Base-by-base conservation (phyloP, 2,888 invertebrate species). In the Netelia fuscicornis region DNA sequence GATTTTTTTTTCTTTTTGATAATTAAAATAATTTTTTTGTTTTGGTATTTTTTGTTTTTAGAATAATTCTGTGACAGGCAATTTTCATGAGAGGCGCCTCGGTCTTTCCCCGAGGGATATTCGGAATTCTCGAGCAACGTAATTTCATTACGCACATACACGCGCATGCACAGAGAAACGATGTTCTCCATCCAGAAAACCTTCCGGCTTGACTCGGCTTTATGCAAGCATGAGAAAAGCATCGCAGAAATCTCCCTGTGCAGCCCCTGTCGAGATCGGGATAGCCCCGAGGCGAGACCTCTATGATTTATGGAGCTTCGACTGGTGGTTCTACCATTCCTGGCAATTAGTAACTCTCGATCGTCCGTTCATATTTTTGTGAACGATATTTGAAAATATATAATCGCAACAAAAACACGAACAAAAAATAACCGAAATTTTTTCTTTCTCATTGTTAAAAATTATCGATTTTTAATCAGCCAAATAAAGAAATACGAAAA, bases 231-330 rank as follows among this genome's bases (percentile, higher is more conserved):
- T 17, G 67, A 67, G 56, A 77, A 67, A 67, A 77, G 30, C 67
- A 56, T 37, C 56, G 77, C 58, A 67, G 44, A 67, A 77, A 70
- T 58, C 60, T n/a, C 48, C 48, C 42, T 30, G 60, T 20, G 48
- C 30, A 70, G 30, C 62, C 10, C 37, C 62, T 42, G 44, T 64
- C 70, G 42, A 64, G 71, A 54, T 17, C 70, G 62, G 54, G 62
- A 79, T 62, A 37, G 25, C 23, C 54, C 64, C 20, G 52, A n/a
- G 37, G 48, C 23, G 60, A 9, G 44, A 30, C 58, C 67, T 80
- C 58, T 44, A 76, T 76, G 81, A 81, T 81, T 81, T 70, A 76
- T 81, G 70, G 44, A 25, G 25, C 56, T 70, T 68, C 60, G 68
- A n/a, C 48, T 70, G 44, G 60, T 10, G 54, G 17, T 17, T 10